Base-by-base conservation (phyloP, 2,113 vertebrate genomes). In the Cephalopterus ornatus region DNA sequence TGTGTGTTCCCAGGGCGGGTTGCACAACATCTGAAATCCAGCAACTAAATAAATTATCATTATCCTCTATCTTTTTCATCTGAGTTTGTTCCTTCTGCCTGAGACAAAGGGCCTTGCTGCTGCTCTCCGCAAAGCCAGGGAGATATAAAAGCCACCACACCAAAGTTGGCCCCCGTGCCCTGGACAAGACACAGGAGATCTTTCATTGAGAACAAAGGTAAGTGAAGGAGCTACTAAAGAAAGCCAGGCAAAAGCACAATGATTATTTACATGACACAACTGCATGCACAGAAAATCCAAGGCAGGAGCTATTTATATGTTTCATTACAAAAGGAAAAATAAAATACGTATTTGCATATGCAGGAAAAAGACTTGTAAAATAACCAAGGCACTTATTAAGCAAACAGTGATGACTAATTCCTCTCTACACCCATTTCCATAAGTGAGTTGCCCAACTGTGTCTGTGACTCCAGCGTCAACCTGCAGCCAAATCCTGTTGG, bases 371-470 rank as follows among this genome's bases (percentile, higher is more conserved):
- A 52, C 66, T 95, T 61, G 68, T 91, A 88, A 88, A 93, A 83
- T 52, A 91, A 78, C 72, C 0, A 1, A 91, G 79, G 92, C 53
- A 61, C 71, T 94, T 85, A 88, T 76, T 93, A 95, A 91, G 85
- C 75, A 53, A 93, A 61, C 52, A 44, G 63, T 1, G 75, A 61
- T 96, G 82, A 96, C 85, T 97, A 96, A 97, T 50, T 89, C 55
- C n/a, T 96, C 76, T 80, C 86, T 94, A 92, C 85, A 53, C 92
- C 86, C 79, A 88, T 91, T 93, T 92, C 94, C 73, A 74, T 62
- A 76, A 83, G 85, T 55, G 79, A 91, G 23, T 95, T 96, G 83
- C 91, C 86, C 92, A 96, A 95, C 68, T 37, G 63, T 81, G 91
- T 95, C 95, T 96, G 88, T 0, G 7, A 92, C 52, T 86, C 75